Conservation (phyloP, 2,797 vertebrate genomes). For the Sciaenops ocellatus region DNA sequence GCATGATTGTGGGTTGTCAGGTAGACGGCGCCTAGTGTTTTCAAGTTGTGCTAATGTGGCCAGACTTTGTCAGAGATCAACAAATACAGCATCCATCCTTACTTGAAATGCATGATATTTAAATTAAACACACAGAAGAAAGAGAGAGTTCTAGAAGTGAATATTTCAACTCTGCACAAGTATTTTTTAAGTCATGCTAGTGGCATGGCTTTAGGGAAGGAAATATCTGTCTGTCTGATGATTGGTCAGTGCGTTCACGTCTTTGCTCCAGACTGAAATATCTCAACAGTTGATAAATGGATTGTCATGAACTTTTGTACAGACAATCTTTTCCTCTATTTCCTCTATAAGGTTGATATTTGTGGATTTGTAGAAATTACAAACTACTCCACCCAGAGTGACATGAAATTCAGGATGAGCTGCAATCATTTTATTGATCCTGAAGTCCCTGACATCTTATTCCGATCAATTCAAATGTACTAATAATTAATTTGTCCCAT, state of each 20-base stretch:
- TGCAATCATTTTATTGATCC: not conserved
- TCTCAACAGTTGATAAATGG: conserved; percentile 3
- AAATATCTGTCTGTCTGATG: not conserved
- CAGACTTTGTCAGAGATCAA: conserved; percentile 34
- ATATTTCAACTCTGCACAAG: not conserved
- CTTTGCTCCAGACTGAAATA: conserved; percentile 8
- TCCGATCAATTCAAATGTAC: not conserved
- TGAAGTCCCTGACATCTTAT: not conserved
- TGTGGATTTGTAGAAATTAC: conserved; percentile 3
- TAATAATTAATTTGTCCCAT: not conserved
- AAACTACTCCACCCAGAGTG: not conserved
- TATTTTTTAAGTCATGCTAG: not conserved
- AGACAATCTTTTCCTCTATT: not conserved
- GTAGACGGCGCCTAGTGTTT: conserved; percentile 33
- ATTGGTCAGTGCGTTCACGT: not conserved
- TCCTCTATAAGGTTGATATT: not conserved
- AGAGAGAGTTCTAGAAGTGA: not conserved
- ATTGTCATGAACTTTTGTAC: conserved; percentile 3
- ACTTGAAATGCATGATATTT: conserved; percentile 18
- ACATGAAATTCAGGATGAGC: not conserved
- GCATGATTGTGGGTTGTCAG: conserved; percentile 55
- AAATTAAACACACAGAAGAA: not conserved
- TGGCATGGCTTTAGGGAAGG: not conserved
- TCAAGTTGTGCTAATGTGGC: conserved; percentile 36
- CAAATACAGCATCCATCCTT: not conserved